Percentiles rank a stretch among this genome's conserved stretches.
phyloP scores from a whole-genome alignment of 2,797 vertebrate species.

The Carduelis carduelis region DNA sequence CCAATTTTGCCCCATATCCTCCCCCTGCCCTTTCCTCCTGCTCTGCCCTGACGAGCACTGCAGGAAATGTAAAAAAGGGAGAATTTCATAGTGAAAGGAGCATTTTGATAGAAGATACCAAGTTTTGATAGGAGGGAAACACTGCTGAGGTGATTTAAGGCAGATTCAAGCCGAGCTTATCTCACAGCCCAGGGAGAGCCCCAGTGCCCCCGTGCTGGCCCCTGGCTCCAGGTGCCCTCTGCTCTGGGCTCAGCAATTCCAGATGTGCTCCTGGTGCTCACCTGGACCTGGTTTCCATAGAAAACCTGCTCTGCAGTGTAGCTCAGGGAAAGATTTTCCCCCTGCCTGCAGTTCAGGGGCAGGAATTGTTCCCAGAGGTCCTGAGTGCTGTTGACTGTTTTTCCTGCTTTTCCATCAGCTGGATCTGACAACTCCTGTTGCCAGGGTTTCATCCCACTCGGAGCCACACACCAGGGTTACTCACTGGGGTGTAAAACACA shows the following conservation, averaged over 20 bases:
- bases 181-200: not conserved
- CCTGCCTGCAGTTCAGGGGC: not conserved
- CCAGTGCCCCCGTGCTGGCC: not conserved
- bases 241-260: not conserved
- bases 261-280: not conserved
- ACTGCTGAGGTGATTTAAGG: not conserved
- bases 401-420: not conserved
- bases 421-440: not conserved
- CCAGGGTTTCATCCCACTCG: not conserved
- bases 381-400: not conserved
- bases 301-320: not conserved
- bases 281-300: not conserved
- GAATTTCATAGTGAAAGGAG: not conserved
- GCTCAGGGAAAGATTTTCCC: not conserved
- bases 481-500: not conserved
- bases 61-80: not conserved
- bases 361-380: not conserved
- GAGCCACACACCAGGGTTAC: not conserved
- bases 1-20: not conserved
- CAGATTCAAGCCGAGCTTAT: rapidly evolving
- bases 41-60: rapidly evolving
- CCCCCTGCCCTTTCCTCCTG: not conserved
- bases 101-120: not conserved
- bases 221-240: not conserved
- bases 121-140: not conserved